Evolutionary conservation across 2,113 vertebrate genomes (phyloP).

Genomic region (Nycticorax nycticorax): DNA sequence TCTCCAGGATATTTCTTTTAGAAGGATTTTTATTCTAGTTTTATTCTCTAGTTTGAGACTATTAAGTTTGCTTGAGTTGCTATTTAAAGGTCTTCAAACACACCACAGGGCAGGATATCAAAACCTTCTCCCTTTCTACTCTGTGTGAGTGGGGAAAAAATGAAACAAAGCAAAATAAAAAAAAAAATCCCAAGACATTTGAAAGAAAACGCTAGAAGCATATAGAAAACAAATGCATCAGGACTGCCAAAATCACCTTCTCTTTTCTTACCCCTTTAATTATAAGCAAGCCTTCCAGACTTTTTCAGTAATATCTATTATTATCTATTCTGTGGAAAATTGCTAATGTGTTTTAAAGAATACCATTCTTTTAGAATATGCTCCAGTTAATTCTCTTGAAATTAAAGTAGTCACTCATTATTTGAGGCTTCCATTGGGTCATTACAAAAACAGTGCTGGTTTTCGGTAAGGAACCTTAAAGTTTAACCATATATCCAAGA

Average conservation of each 20-base stretch:
- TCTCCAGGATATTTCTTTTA: background rate
- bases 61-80: background rate
- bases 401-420: background rate
- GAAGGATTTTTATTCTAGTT: background rate
- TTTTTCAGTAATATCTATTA: background rate
- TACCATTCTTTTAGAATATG: background rate
- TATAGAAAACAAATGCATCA: rapidly evolving
- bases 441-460: background rate
- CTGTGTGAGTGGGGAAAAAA: background rate
- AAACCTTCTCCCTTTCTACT: background rate
- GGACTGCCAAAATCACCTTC: background rate
- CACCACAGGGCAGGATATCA: background rate
- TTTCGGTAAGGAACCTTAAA: background rate
- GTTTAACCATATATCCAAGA: background rate
- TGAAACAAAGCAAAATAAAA: background rate
- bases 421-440: background rate
- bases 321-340: background rate
- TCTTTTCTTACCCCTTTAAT: background rate
- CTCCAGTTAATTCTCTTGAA: background rate
- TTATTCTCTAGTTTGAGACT: background rate
- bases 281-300: background rate
- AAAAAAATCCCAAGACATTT: background rate
- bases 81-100: background rate
- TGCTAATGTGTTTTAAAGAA: background rate
- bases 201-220: background rate